phyloP scores from a whole-genome alignment of 2,113 vertebrate species.

The Cyanistes caeruleus region DNA sequence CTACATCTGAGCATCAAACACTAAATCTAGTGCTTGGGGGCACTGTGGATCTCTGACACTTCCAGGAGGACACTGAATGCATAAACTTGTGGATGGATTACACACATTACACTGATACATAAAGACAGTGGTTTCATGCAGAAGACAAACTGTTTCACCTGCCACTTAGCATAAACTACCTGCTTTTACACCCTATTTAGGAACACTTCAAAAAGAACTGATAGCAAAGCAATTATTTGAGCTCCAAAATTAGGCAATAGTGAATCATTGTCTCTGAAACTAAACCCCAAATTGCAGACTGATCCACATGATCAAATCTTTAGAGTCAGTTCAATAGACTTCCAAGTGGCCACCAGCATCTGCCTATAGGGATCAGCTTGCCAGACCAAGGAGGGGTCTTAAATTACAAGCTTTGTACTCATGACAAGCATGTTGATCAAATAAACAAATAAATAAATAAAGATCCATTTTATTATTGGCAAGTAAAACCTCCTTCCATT shows the following conservation, averaged over 20 bases:
- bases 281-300: neutral
- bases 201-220: neutral
- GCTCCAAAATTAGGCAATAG: neutral
- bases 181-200: neutral
- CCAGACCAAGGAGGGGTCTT: neutral
- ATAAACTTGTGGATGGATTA: neutral
- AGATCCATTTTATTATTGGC: neutral
- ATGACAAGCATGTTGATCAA: neutral
- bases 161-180: neutral
- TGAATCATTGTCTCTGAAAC: neutral
- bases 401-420: neutral
- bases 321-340: neutral
- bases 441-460: neutral
- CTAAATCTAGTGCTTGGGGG: neutral
- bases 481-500: neutral
- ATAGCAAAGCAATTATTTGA: neutral
- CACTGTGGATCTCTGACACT: neutral
- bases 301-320: neutral
- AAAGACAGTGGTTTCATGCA: neutral
- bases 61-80: neutral
- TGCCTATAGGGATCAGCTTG: neutral
- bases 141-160: neutral
- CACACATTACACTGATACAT: neutral
- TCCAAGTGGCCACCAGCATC: neutral
- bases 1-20: neutral